Conservation (phyloP, 1,140 invertebrate species). For the Sycophaga agraensis region DNA sequence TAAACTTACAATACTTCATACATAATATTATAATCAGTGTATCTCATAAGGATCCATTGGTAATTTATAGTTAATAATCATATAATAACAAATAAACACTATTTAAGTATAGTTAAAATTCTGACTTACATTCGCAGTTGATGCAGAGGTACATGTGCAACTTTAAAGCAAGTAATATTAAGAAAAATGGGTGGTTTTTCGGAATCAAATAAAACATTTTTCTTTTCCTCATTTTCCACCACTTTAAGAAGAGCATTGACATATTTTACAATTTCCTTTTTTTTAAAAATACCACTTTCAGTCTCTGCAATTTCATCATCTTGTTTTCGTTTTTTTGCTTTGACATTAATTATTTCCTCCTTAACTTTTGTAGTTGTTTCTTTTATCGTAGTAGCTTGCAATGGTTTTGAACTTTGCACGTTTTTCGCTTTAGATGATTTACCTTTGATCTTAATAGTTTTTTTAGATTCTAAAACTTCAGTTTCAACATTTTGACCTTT, state of each 20-base stretch:
- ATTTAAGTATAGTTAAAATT: slow-evolving; percentile 3
- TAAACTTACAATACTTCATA: slow-evolving; percentile 37
- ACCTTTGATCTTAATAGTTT: too few relatives aligned
- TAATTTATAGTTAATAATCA: slow-evolving; percentile 44
- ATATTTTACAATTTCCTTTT: slow-evolving; percentile 38
- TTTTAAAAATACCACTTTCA: slow-evolving; percentile 5
- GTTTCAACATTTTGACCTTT: too few relatives aligned
- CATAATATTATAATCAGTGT: slow-evolving; percentile 42
- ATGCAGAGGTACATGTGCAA: slow-evolving; percentile 50
- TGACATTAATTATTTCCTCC: background rate
- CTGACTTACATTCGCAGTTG: slow-evolving; percentile 55
- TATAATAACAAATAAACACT: slow-evolving; percentile 26
- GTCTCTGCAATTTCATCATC: too few relatives aligned
- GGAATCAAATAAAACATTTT: slow-evolving; percentile 47
- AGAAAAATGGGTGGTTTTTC: slow-evolving; percentile 48
- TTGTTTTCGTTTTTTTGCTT: slow-evolving; percentile 16
- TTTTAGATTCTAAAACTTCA: too few relatives aligned
- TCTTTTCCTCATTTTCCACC: slow-evolving; percentile 33
- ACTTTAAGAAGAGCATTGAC: slow-evolving; percentile 40
- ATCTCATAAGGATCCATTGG: slow-evolving; percentile 56
- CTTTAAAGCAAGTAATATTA: slow-evolving; percentile 54
- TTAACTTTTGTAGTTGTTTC: background rate
- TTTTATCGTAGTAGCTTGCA: too few relatives aligned
- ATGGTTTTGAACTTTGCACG: too few relatives aligned
- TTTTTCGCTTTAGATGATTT: too few relatives aligned